A percentile compares a stretch with the other conserved stretches of the same genome.
Evolutionary conservation across 2,113 vertebrate species (phyloP).

Genomic region (Larimichthys crocea): DNA sequence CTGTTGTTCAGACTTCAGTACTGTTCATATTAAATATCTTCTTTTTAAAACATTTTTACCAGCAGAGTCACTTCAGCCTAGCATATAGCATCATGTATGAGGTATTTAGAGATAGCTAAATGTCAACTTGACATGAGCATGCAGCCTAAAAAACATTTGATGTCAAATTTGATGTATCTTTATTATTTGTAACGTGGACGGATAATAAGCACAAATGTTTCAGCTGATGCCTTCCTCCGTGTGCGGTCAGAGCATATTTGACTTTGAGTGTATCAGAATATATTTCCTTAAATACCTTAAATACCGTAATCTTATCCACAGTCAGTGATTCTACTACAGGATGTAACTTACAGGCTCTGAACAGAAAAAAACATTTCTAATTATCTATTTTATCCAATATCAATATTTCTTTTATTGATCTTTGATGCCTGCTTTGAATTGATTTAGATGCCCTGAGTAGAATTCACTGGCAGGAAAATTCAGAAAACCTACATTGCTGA

Average conservation of each 20-base stretch:
- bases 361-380: constrained; percentile 7
- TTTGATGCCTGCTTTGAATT: constrained; percentile 12
- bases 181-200: background rate
- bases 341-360: background rate
- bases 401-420: constrained; percentile 5
- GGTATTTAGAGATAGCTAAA: background rate
- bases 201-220: background rate
- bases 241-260: background rate
- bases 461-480: constrained; percentile 6
- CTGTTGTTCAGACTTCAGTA: background rate
- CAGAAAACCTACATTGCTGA: background rate
- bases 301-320: background rate
- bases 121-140: background rate
- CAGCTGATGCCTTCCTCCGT: background rate
- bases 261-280: background rate
- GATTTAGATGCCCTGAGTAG: background rate
- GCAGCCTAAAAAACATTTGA: background rate
- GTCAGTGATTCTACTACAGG: background rate
- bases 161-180: background rate
- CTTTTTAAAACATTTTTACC: background rate
- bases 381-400: constrained; percentile 7
- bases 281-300: background rate
- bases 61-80: background rate
- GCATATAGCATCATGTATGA: background rate
- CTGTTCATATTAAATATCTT: background rate